A percentile compares a stretch with the other conserved stretches of the same genome.
These are phyloP conservation scores for Saturnia japonica DNA, from an alignment of 2,888 invertebrate species.

Conservation along the genomic window DNA sequence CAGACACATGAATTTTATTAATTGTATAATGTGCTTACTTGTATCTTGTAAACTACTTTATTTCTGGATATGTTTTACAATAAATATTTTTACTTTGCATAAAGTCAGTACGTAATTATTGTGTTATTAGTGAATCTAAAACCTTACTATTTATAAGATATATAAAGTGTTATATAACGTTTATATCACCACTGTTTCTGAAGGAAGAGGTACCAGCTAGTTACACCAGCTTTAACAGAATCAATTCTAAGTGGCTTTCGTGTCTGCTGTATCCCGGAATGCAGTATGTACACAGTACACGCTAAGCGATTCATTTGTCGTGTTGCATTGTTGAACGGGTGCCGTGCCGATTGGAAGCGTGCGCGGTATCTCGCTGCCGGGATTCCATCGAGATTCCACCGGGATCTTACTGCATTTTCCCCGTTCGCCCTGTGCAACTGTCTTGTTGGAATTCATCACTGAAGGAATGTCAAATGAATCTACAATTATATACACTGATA, in stretches of 20 bases:
- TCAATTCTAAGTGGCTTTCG: background rate
- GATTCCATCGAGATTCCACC: constrained; percentile 9
- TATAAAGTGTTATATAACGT: too few species aligned
- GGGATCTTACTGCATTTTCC: constrained; percentile 20
- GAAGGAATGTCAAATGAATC: constrained; percentile 1
- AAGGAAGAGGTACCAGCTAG: background rate
- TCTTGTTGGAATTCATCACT: constrained; percentile 13
- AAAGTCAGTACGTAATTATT: too few species aligned
- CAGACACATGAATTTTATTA: too few species aligned
- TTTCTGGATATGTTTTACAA: too few species aligned
- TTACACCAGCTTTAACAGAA: background rate
- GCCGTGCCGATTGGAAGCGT: background rate
- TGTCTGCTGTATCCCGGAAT: background rate
- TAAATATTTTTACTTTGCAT: too few species aligned
- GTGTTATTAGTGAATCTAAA: too few species aligned
- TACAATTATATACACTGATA: background rate
- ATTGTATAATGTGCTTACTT: too few species aligned
- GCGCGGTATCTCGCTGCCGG: constrained; percentile 18
- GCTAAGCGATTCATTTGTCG: constrained; percentile 1
- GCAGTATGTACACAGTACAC: constrained; percentile 7
- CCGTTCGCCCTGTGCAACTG: constrained; percentile 20
- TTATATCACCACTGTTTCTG: background rate
- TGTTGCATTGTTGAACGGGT: constrained; percentile 5
- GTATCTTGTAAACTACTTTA: too few species aligned
- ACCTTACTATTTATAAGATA: too few species aligned